A percentile compares a stretch with the other conserved stretches of the same genome.
Conservation (phyloP, 1,140 invertebrate species). For the Aradophagus sp. region DNA sequence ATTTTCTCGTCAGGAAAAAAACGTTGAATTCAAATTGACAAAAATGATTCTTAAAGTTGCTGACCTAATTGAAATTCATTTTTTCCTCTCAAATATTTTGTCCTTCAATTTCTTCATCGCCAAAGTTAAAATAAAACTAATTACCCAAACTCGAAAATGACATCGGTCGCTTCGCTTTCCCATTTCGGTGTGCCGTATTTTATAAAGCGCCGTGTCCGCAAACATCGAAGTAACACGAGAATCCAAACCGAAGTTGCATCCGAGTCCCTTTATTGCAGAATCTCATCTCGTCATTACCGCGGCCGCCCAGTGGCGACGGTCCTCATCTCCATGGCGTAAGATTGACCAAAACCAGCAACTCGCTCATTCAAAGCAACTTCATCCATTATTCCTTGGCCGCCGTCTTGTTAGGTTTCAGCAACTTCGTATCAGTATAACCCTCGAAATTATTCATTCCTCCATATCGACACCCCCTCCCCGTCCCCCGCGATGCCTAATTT, state of each 20-base stretch:
- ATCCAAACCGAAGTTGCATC: neutral
- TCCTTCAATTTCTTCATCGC: too few species aligned
- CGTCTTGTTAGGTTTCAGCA: conserved; percentile 39
- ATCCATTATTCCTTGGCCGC: conserved; percentile 33
- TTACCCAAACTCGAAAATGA: too few species aligned
- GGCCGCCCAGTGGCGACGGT: neutral
- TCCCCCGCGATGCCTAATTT: conserved; percentile 34
- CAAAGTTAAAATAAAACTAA: too few species aligned
- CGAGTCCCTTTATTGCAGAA: neutral
- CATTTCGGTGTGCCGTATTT: too few species aligned
- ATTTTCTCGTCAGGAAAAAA: too few species aligned
- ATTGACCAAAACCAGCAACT: conserved; percentile 32
- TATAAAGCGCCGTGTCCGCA: too few species aligned
- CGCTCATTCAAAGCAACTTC: conserved; percentile 27
- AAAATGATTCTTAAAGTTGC: too few species aligned
- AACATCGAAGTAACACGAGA: too few species aligned
- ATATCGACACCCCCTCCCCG: conserved; percentile 26
- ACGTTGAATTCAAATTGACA: too few species aligned
- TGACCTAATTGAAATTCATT: too few species aligned
- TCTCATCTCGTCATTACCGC: neutral
- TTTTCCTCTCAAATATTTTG: too few species aligned
- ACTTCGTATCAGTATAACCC: conserved; percentile 24
- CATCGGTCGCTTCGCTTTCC: too few species aligned
- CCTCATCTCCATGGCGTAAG: neutral
- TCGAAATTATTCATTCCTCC: conserved; percentile 47